Conservation (phyloP, 2,113 vertebrate species). For the Ranitomeya imitator region DNA sequence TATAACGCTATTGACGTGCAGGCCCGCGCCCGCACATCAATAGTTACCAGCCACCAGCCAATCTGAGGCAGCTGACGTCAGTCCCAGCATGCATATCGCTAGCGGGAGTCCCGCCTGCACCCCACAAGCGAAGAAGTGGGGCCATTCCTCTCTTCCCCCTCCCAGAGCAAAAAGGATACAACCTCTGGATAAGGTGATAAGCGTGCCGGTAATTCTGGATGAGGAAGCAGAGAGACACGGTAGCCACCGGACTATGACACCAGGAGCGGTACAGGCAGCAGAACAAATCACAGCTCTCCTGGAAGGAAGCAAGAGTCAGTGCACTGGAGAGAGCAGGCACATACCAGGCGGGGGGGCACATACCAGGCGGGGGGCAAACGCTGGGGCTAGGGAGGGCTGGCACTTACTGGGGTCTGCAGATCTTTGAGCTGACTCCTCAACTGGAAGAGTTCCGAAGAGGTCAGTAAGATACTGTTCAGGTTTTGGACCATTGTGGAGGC, state of each 20-base stretch:
- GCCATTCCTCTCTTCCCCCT: too few species aligned
- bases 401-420: conserved; percentile 80
- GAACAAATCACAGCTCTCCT: conserved; percentile 94
- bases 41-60: too few species aligned
- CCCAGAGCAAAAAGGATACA: conserved; percentile 80
- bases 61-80: too few species aligned
- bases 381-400: neutral
- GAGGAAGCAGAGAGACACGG: conserved; percentile 95
- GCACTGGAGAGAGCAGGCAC: too few species aligned
- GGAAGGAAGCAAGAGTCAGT: conserved; percentile 1
- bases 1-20: too few species aligned
- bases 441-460: conserved; percentile 95
- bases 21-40: too few species aligned
- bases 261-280: conserved; percentile 97
- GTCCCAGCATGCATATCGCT: too few species aligned
- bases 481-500: conserved; percentile 98
- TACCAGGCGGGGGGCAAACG: too few species aligned
- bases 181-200: conserved; percentile 97
- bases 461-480: conserved; percentile 96
- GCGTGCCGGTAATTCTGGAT: conserved; percentile 97
- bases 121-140: too few species aligned
- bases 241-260: conserved; percentile 98
- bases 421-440: conserved; percentile 96
- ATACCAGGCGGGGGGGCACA: too few species aligned
- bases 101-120: too few species aligned